phyloP scores from a whole-genome alignment of 2,797 vertebrate species.

The Lagocephalus sceleratus region DNA sequence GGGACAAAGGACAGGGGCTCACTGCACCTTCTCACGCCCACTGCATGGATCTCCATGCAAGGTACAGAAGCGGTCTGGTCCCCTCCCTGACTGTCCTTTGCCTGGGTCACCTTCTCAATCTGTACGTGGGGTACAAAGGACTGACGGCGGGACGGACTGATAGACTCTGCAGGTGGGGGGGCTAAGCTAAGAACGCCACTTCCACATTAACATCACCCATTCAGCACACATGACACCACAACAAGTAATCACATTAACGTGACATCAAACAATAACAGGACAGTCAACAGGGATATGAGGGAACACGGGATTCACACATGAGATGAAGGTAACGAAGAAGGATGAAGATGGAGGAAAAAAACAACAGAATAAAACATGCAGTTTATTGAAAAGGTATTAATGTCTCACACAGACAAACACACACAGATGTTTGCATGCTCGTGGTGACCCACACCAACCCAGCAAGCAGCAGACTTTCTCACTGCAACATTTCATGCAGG shows the following conservation, averaged over 20 bases:
- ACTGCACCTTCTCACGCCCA: slow-evolving; percentile 54
- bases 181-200: slow-evolving; percentile 44
- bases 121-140: slow-evolving; percentile 31
- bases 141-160: slow-evolving; percentile 24
- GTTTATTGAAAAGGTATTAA: background rate
- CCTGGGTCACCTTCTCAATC: slow-evolving; percentile 35
- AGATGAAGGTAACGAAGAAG: background rate
- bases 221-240: slow-evolving; percentile 15
- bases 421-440: background rate
- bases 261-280: slow-evolving; percentile 12
- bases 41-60: slow-evolving; percentile 31
- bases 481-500: slow-evolving; percentile 18
- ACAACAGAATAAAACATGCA: background rate
- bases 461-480: slow-evolving; percentile 14
- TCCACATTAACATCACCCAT: slow-evolving; percentile 39
- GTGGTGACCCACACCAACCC: slow-evolving; percentile 6
- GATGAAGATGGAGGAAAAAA: background rate
- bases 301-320: slow-evolving; percentile 1
- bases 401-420: too few relatives aligned
- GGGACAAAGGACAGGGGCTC: slow-evolving; percentile 41
- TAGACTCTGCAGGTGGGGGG: slow-evolving; percentile 21
- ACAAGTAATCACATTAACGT: background rate
- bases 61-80: slow-evolving; percentile 18
- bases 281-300: background rate
- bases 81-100: slow-evolving; percentile 35